Evolutionary conservation across 1,140 invertebrate genomes (phyloP), one percentile per base, ranked within the genome.

Genomic region (Eufriesea mexicana): DNA sequence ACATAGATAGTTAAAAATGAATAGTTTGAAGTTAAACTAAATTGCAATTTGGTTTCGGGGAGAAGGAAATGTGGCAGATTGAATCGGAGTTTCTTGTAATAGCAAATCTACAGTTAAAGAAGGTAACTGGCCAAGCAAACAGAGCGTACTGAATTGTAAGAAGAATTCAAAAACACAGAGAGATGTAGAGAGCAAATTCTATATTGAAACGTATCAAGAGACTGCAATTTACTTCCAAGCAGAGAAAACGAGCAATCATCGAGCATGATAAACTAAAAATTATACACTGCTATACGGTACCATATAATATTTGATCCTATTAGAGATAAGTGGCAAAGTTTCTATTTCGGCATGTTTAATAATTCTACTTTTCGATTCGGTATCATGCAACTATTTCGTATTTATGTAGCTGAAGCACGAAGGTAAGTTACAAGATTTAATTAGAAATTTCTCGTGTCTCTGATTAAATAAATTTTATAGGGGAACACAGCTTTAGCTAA

Each of bases 211-310:
- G 5, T 55, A 45, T 68, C 9, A 20, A 14, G 12, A 14, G 12
- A 23, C 5, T 64, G 28, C 7, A 49, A 51, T 47, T 68, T 25
- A 20, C 0, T 45, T 78, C 5, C 45, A 45, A 25, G 49, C 10
- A 35, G 18, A 20, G 28, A 12, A 42, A 51, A 78, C 51, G 62
- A 73, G 67, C 78, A 79, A 79, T 47, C 78, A 62, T 59, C 78
- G 78, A 79, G 68, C 57, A 35, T 16, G 9, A 71, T 18, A 49
- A 70, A 20, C 28, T 49, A 8, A 51, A n/a, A 51, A 51, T 70
- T 70, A 45, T 5, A 71, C 23, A 8, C 35, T 14, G 20, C 18
- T 35, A 54, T 54, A 12, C n/a, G n/a, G 4, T 61, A 28, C 1
- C 12, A 14, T 25, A 16, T 35, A 12, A 59, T n/a, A n/a, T 10